Base-by-base conservation (phyloP, 2,888 invertebrate genomes). In the Allygus modestus region DNA sequence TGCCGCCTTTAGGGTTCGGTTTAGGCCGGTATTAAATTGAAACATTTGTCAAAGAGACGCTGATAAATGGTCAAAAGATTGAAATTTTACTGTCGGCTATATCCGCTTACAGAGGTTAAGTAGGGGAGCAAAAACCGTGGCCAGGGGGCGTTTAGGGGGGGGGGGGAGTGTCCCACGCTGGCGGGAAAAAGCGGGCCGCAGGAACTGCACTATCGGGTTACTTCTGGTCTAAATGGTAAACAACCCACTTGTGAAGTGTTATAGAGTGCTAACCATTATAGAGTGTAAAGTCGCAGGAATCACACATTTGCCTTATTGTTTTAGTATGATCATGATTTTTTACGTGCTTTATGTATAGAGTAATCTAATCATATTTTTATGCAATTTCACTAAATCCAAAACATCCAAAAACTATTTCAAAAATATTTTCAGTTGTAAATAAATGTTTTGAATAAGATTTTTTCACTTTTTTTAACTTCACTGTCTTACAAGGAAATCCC, bases 131-230 rank as follows among this genome's bases (percentile, higher is more conserved):
- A 77, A 77, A 77, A 77, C 46, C 54, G 77, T 31, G 51, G 43
- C 69, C 33, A 37, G 69, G 69, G 33, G 33, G 69, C 69, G 33
- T 12, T 33, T 31, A 4, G 69, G 69, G 11, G 69, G 31, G 69
- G 33, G 33, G 31, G 37, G 37, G 37, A 9, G 37, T 7, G 37
- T 37, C 37, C 33, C 69, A 31, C 33, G 17, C 33, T 69, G 69
- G 69, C 69, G 69, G 69, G 69, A 33, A 69, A 69, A 33, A 37
- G 37, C 37, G n/a, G 23, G 73, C 15, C 73, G 7, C 28, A 77
- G 77, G 77, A 77, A 77, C 77, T 77, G 15, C 54, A 77, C 28
- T 77, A 46, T 77, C 51, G 54, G 77, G 77, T 77, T 77, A 77
- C 77, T 5, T 9, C 61, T 11, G 26, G 28, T 61, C 28, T 61